Evolutionary conservation across 2,888 invertebrate species (phyloP).

Genomic region (Cerastis leucographa): DNA sequence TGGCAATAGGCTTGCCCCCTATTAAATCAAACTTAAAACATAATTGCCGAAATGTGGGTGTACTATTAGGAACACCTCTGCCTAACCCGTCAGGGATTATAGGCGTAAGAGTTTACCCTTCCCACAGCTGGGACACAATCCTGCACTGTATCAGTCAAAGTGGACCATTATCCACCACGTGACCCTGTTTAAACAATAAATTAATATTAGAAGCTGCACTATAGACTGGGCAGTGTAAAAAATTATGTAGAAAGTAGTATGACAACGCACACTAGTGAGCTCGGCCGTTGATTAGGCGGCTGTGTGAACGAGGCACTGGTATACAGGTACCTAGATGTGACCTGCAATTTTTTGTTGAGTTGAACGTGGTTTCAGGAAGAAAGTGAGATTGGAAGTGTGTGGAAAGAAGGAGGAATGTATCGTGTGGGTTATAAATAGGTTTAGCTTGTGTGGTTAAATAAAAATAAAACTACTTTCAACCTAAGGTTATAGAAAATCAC

Average conservation of each 20-base stretch:
- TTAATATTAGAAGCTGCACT: slow-evolving; percentile 63
- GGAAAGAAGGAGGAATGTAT: too few relatives aligned
- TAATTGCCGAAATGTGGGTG: too few relatives aligned
- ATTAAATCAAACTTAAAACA: too few relatives aligned
- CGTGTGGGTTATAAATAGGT: too few relatives aligned
- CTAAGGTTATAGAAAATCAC: neutral
- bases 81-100: too few relatives aligned
- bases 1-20: too few relatives aligned
- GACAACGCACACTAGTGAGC: slow-evolving; percentile 80
- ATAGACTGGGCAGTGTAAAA: slow-evolving; percentile 80
- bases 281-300: slow-evolving; percentile 78
- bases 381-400: neutral
- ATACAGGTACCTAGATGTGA: slow-evolving; percentile 41
- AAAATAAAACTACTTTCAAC: neutral
- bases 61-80: too few relatives aligned
- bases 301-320: slow-evolving; percentile 66
- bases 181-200: slow-evolving; percentile 34
- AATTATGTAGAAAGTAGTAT: slow-evolving; percentile 88
- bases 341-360: slow-evolving; percentile 1
- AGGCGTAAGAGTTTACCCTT: too few relatives aligned
- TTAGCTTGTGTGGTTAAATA: neutral
- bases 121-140: too few relatives aligned
- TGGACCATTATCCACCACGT: neutral
- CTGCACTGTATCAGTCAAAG: neutral
- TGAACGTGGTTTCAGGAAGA: neutral